Evolutionary conservation across 2,888 invertebrate species (phyloP).

Genomic region (Limenitis camilla): DNA sequence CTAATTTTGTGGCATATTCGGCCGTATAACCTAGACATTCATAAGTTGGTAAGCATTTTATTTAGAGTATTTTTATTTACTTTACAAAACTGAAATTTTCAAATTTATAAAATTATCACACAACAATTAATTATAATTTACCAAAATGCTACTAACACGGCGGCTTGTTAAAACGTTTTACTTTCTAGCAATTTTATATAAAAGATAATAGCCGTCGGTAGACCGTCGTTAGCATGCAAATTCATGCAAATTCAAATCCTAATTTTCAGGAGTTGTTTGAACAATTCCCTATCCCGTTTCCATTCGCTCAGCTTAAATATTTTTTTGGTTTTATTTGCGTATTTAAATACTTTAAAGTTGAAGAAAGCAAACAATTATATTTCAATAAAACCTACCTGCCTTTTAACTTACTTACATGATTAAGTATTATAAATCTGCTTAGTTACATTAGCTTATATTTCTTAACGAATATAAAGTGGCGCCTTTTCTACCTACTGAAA

Average conservation of each 20-base stretch:
- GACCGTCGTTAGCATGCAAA: slow-evolving; percentile 23
- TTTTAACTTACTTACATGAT: no score
- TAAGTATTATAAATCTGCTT: no score
- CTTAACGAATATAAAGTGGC: no score
- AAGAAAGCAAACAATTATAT: no score
- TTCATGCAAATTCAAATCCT: slow-evolving; percentile 27
- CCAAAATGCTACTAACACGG: not conserved
- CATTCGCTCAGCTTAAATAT: slow-evolving; percentile 22
- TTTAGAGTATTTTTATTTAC: no score
- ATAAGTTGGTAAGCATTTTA: no score
- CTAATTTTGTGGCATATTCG: no score
- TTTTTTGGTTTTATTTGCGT: slow-evolving; percentile 1
- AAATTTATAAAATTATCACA: not conserved
- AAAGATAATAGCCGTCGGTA: slow-evolving; percentile 19
- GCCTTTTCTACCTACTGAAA: no score
- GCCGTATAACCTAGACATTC: no score
- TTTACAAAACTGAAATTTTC: not conserved
- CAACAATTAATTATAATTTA: not conserved
- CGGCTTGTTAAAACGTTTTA: slow-evolving; percentile 1
- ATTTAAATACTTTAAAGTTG: not conserved
- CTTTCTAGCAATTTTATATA: slow-evolving; percentile 12
- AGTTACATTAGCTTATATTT: no score
- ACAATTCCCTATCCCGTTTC: slow-evolving; percentile 24
- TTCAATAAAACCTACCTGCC: no score
- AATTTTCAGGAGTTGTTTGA: slow-evolving; percentile 29